These are phyloP conservation scores for Neotoxoptera formosana DNA, from an alignment of 1,140 invertebrate species.

Conservation along the genomic window DNA sequence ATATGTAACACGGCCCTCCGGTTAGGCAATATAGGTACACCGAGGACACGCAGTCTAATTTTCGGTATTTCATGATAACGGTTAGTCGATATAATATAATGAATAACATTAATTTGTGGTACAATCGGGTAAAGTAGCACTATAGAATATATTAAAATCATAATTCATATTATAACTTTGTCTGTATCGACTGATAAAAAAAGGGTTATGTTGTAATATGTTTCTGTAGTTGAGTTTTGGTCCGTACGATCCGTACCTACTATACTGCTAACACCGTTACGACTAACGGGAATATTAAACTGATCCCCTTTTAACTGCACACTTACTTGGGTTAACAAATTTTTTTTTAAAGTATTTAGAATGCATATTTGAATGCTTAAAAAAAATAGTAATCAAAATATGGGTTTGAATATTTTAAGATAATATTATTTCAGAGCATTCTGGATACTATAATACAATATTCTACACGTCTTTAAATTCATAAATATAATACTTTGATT, in stretches of 20 bases:
- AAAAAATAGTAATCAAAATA: no score
- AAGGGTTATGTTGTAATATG: no score
- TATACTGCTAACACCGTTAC: no score
- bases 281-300: no score
- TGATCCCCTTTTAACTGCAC: no score
- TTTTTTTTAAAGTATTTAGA: no score
- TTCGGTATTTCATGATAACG: background rate
- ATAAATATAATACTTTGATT: background rate
- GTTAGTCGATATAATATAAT: no score
- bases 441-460: background rate
- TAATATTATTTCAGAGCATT: background rate
- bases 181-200: no score
- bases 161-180: background rate
- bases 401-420: background rate
- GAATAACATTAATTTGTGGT: background rate
- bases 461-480: background rate
- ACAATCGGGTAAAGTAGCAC: background rate
- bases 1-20: background rate
- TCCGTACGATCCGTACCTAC: no score
- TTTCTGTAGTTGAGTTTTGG: no score
- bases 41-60: background rate
- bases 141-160: background rate
- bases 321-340: no score
- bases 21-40: background rate
- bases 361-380: no score